Evolutionary conservation across 1,140 invertebrate species (phyloP).

Genomic region (Neuroterus valhalla): DNA sequence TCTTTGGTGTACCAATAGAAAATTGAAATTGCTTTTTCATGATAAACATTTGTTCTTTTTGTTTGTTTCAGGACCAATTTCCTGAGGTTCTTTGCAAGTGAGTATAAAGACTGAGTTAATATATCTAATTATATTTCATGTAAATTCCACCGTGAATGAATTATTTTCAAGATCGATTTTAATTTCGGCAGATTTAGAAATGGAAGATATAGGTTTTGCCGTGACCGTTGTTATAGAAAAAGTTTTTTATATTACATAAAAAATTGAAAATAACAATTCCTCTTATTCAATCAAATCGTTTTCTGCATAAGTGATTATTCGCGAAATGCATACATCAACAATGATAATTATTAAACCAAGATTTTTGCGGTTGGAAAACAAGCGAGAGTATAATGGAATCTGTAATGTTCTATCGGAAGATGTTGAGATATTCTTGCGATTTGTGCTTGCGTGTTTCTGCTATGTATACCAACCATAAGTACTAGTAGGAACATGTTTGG

Average conservation of each 20-base stretch:
- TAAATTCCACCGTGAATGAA: neutral
- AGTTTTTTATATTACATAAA: too few species aligned
- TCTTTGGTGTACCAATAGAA: too few species aligned
- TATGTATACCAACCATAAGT: too few species aligned
- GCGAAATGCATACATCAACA: too few species aligned
- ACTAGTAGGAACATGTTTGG: conserved; percentile 28
- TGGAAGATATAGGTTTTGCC: neutral
- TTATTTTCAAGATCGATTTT: too few species aligned
- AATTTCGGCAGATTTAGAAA: neutral
- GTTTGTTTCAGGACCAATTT: conserved; percentile 56
- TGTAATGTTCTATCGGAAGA: neutral
- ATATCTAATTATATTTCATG: conserved; percentile 23
- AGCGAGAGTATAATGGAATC: conserved; percentile 14
- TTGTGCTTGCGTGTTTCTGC: conserved; percentile 37
- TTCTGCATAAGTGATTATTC: too few species aligned
- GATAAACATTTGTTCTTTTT: conserved; percentile 35
- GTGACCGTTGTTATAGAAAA: too few species aligned
- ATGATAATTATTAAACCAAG: conserved; percentile 31
- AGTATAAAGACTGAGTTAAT: conserved; percentile 44
- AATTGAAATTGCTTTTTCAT: neutral
- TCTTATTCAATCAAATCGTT: neutral
- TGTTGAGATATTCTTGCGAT: conserved; percentile 32
- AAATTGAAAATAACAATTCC: too few species aligned
- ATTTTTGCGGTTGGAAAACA: neutral
- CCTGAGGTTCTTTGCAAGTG: conserved; percentile 58